Evolutionary conservation across 2,888 invertebrate genomes (phyloP), one percentile per base, ranked within the genome.

Genomic region (Magallana nippona): DNA sequence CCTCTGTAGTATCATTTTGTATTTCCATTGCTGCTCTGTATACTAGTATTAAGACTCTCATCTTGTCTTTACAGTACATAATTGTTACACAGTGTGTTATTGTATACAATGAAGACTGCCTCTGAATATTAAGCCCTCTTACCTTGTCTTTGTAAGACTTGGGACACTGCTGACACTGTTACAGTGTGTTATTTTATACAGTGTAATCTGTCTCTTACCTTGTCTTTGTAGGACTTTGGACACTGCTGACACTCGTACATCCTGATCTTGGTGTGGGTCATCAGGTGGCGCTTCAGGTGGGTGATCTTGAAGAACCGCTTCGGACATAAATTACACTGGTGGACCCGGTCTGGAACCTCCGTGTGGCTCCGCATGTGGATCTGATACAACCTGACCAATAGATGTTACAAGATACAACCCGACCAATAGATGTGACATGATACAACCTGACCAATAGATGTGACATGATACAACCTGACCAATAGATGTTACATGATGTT

Each of bases 341-440:
- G 83, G 44, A 82, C 83, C 5, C 86, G 77, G n/a, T 83, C 79
- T 10, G 83, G 82, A 13, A 82, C 86, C 5, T 84, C 84, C 2
- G 81, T 86, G 77, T 86, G 86, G 3, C 78, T 79, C 27, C 85
- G 77, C 78, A 86, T 81, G 58, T 86, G 86, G 19, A 82, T 85
- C 63, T 86, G 86, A 19, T 86, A 86, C 44, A 85, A 82, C 11
- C 82, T 60, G 22, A 84, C 44, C 27, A 32, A 32, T 5, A 32
- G 32, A 32, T 32, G 32, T 32, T 32, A 32, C 32, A 32, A n/a
- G n/a, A n/a, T n/a, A n/a, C n/a, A n/a, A n/a, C n/a, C n/a, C n/a
- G n/a, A n/a, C n/a, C n/a, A n/a, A n/a, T n/a, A n/a, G n/a, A n/a
- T n/a, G n/a, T n/a, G n/a, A n/a, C n/a, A n/a, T n/a, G n/a, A n/a